A percentile compares a stretch with the other conserved stretches of the same genome.
phyloP scores from a whole-genome alignment of 2,888 invertebrate genomes.

The Octonoba sinensis region DNA sequence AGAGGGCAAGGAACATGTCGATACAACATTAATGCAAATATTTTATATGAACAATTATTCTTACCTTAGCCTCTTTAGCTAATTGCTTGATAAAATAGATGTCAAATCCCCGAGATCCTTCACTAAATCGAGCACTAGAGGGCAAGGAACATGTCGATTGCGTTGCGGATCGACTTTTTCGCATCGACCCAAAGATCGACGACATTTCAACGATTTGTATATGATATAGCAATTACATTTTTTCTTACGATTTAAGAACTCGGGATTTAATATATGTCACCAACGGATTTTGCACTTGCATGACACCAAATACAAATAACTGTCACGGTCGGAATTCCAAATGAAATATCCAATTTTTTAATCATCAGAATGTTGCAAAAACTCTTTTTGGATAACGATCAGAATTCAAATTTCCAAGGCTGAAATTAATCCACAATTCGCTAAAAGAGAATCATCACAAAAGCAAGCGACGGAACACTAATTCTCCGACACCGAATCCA shows the following conservation, averaged over 20 bases:
- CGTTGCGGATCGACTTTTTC: constrained; percentile 49
- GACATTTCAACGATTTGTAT: constrained; percentile 29
- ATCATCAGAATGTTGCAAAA: no score
- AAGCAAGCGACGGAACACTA: not conserved
- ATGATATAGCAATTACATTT: not conserved
- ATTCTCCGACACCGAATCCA: constrained; percentile 16
- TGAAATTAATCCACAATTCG: no score
- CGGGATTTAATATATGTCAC: no score
- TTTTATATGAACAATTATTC: not conserved
- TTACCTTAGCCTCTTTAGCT: constrained; percentile 57
- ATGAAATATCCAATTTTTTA: no score
- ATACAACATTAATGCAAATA: not conserved
- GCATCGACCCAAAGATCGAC: constrained; percentile 45
- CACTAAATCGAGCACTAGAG: constrained; percentile 39
- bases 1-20: constrained; percentile 23
- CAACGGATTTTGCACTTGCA: no score
- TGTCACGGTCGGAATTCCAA: no score
- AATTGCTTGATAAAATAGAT: constrained; percentile 44
- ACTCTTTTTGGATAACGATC: no score
- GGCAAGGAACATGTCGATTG: constrained; percentile 31
- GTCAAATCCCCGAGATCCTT: constrained; percentile 31
- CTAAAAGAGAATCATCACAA: no score
- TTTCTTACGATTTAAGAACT: no score
- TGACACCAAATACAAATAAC: no score
- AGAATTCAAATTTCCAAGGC: no score